Percentiles rank a stretch among this genome's conserved stretches.
Conservation (phyloP, 2,888 invertebrate species). For the Ceraclea dissimilis region DNA sequence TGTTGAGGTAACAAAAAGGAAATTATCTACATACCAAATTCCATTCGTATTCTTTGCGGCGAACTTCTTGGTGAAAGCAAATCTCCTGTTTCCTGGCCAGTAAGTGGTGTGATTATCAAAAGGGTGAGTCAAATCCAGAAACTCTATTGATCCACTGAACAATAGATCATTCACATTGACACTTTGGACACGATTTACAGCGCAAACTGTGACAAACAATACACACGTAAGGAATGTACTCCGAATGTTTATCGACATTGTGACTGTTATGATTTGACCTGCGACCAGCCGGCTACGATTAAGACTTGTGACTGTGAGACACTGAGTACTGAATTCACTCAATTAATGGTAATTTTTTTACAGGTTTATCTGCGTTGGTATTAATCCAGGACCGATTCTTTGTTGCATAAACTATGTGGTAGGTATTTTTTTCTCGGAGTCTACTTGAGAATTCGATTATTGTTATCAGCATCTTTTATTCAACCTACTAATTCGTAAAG, state of each 20-base stretch:
- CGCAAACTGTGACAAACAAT: not conserved
- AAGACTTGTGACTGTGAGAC: not conserved
- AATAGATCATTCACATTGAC: conserved; percentile 21
- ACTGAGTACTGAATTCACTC: not conserved
- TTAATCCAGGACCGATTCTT: too few species aligned
- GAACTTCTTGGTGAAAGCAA: conserved; percentile 21
- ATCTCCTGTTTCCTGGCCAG: conserved; percentile 21
- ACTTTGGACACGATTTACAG: not conserved
- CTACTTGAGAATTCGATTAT: too few species aligned
- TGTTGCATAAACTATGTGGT: too few species aligned
- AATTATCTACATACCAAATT: conserved; percentile 16
- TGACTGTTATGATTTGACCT: not conserved
- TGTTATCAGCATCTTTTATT: too few species aligned
- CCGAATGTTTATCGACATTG: not conserved
- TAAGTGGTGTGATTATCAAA: conserved; percentile 20
- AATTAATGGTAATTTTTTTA: too few species aligned
- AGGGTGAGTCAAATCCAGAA: conserved; percentile 21
- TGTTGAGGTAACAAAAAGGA: too few species aligned
- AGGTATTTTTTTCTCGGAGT: too few species aligned
- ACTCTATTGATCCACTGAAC: conserved; percentile 23
- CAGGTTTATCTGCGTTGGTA: too few species aligned
- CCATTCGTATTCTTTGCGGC: conserved; percentile 13
- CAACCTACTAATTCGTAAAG: too few species aligned
- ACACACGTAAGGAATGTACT: not conserved
- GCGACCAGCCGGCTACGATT: not conserved